phyloP scores from a whole-genome alignment of 2,888 invertebrate genomes.

The Plagiodera versicolora region DNA sequence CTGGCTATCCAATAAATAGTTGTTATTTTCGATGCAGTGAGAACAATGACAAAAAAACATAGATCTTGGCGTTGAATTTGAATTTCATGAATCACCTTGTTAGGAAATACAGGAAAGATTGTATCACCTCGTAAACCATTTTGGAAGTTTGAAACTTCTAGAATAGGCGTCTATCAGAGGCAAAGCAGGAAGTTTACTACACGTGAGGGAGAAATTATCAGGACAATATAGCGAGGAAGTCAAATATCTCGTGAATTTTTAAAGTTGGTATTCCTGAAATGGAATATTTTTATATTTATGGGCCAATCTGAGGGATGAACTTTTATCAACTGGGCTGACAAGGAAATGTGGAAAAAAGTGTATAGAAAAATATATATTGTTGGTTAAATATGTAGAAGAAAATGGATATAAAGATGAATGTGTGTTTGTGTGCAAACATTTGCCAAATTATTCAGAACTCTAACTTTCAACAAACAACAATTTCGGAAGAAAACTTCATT shows the following conservation, averaged over 20 bases:
- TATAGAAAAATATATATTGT: too few relatives aligned
- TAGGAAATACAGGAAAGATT: conserved; percentile 29
- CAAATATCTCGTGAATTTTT: conserved; percentile 40
- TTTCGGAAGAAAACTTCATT: too few relatives aligned
- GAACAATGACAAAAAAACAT: too few relatives aligned
- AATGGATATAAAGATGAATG: too few relatives aligned
- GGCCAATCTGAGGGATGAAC: conserved; percentile 6
- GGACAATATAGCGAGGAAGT: conserved; percentile 36
- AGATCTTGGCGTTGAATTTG: too few relatives aligned
- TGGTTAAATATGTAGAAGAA: too few relatives aligned
- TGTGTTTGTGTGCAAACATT: too few relatives aligned
- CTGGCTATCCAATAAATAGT: too few relatives aligned
- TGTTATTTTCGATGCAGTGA: too few relatives aligned
- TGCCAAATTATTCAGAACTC: too few relatives aligned
- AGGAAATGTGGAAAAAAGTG: neutral
- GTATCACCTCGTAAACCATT: conserved; percentile 42
- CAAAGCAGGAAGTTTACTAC: conserved; percentile 36
- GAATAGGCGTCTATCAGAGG: conserved; percentile 35
- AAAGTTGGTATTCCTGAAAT: conserved; percentile 30
- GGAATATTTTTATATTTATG: conserved; percentile 20
- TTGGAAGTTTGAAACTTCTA: conserved; percentile 34
- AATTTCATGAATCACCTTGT: too few relatives aligned
- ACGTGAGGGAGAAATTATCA: conserved; percentile 40
- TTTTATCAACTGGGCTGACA: neutral
- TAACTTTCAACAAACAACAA: too few relatives aligned